phyloP scores from a whole-genome alignment of 2,113 vertebrate species.

The Crypturellus undulatus region DNA sequence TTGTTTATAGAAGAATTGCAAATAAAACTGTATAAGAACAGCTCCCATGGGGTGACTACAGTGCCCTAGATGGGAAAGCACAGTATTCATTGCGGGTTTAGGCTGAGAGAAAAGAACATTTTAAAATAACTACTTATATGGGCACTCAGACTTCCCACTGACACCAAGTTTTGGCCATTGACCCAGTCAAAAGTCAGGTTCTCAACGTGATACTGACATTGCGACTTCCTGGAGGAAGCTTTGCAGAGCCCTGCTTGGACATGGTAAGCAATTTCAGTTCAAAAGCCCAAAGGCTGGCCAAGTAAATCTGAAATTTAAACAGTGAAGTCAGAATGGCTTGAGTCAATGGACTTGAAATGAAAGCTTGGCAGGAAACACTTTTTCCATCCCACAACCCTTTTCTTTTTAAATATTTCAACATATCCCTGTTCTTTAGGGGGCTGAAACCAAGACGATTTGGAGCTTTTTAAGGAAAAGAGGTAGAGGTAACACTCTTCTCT shows the following conservation, averaged over 20 bases:
- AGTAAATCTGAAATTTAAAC: background rate
- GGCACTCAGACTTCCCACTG: background rate
- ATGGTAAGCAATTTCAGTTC: background rate
- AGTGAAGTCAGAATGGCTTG: constrained; percentile 1
- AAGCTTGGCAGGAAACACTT: background rate
- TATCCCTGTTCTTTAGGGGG: background rate
- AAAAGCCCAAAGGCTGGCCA: background rate
- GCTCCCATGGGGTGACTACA: background rate
- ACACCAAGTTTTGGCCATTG: rapidly evolving
- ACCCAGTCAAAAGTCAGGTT: background rate
- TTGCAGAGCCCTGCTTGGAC: background rate
- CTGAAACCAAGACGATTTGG: background rate
- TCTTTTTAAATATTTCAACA: constrained; percentile 11
- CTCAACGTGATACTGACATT: background rate
- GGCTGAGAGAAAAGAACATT: rapidly evolving
- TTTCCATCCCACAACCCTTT: background rate
- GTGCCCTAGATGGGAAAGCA: background rate
- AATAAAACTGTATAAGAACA: background rate
- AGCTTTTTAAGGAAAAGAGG: background rate
- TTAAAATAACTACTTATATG: background rate
- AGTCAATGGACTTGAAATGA: background rate
- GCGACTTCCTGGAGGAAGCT: background rate
- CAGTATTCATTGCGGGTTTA: background rate
- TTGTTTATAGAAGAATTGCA: background rate
- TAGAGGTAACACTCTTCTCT: background rate